Evolutionary conservation across 2,797 vertebrate genomes (phyloP).

Genomic region (Sphenodon punctatus): DNA sequence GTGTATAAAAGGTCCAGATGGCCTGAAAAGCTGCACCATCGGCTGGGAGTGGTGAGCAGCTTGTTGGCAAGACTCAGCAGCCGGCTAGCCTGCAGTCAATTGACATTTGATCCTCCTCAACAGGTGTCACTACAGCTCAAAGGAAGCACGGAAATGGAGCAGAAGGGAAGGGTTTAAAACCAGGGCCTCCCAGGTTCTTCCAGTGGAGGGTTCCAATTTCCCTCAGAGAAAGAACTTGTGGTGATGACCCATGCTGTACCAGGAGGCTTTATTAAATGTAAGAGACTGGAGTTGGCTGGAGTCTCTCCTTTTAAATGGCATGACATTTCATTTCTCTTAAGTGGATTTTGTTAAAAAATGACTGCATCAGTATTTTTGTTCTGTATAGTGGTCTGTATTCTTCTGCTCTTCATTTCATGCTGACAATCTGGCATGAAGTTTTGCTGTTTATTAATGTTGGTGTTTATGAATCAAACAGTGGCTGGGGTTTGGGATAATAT

Average conservation of each 20-base stretch:
- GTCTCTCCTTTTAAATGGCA: neutral
- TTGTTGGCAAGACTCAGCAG: constrained; percentile 9
- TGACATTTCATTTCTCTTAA: constrained; percentile 3
- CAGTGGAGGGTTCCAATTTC: neutral
- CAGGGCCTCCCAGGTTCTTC: neutral
- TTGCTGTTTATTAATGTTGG: constrained; percentile 3
- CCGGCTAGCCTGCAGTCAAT: neutral
- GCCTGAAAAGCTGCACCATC: neutral
- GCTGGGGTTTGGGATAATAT: neutral
- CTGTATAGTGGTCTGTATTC: constrained; percentile 42
- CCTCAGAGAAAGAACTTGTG: neutral
- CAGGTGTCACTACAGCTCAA: rapidly evolving
- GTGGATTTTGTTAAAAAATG: neutral
- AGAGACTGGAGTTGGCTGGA: neutral
- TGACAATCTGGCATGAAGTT: constrained; percentile 44
- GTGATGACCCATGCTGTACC: neutral
- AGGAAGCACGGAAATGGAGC: neutral
- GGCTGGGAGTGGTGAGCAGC: neutral
- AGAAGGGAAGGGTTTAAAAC: neutral
- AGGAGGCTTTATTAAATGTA: neutral
- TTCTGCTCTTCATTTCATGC: constrained; percentile 48
- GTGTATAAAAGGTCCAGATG: neutral
- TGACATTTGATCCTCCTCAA: constrained; percentile 4
- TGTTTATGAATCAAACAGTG: neutral
- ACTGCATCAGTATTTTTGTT: neutral